A percentile compares a stretch with the other conserved stretches of the same genome.
Conservation (phyloP, 2,797 vertebrate genomes). For the Brachyalestes nurse region DNA sequence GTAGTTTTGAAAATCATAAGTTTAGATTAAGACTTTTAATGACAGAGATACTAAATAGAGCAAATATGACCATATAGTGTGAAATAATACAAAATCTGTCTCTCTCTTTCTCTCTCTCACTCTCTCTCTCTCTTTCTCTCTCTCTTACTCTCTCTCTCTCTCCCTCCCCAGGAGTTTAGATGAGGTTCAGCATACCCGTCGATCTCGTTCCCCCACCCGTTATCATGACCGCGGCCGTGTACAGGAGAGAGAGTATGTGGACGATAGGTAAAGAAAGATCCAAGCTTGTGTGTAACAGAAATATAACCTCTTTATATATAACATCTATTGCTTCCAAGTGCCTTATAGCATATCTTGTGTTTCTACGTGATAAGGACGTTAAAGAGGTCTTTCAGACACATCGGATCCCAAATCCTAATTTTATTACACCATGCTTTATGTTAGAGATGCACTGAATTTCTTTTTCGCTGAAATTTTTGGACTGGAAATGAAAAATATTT, state of each 20-base stretch:
- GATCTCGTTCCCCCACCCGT: constrained; percentile 93
- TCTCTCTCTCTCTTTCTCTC: constrained; percentile 18
- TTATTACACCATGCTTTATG: no score
- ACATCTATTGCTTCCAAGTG: background rate
- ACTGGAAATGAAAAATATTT: no score
- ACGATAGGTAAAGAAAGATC: constrained; percentile 86
- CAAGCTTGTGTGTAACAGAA: background rate
- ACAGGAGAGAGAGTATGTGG: constrained; percentile 84
- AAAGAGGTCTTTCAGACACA: background rate
- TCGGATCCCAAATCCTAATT: background rate
- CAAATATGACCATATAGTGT: no score
- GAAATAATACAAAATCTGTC: no score
- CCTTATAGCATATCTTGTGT: constrained; percentile 24
- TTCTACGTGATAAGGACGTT: background rate
- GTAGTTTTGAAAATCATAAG: no score
- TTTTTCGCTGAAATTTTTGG: no score
- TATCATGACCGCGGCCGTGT: constrained; percentile 88
- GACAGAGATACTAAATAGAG: no score
- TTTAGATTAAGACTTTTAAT: no score
- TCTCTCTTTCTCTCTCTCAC: constrained; percentile 15
- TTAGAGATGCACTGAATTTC: no score
- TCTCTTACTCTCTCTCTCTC: constrained; percentile 16
- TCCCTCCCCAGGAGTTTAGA: constrained; percentile 89
- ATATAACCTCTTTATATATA: background rate
- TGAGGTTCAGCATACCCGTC: constrained; percentile 91